Evolutionary conservation across 1,140 invertebrate genomes (phyloP).

Genomic region (Trachymyrmex septentrionalis): DNA sequence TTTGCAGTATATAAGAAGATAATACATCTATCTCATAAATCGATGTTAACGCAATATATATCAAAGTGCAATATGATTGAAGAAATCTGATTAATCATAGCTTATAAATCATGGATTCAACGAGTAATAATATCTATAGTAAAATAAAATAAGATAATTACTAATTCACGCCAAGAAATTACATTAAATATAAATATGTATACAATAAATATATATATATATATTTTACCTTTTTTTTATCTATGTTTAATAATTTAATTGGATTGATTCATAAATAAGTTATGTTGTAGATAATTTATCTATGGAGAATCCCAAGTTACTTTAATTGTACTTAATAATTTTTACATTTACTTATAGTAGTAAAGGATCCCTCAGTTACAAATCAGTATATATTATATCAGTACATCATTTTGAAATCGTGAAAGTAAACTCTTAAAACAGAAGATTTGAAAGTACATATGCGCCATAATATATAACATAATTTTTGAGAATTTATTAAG

Average conservation of each 20-base stretch:
- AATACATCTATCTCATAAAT: constrained; percentile 23
- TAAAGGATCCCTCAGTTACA: background rate
- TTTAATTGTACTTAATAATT: background rate
- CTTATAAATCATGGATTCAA: constrained; percentile 28
- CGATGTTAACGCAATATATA: background rate
- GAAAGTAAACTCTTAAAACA: background rate
- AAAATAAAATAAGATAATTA: constrained; percentile 43
- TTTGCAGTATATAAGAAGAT: constrained; percentile 32
- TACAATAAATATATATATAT: constrained; percentile 22
- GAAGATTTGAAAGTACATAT: background rate
- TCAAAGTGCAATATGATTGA: constrained; percentile 1
- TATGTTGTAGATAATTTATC: background rate
- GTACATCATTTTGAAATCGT: background rate
- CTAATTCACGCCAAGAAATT: constrained; percentile 44
- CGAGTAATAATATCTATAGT: constrained; percentile 3
- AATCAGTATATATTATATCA: background rate
- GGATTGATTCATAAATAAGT: constrained; percentile 9
- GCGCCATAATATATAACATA: background rate
- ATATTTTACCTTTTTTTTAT: background rate
- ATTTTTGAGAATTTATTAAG: background rate
- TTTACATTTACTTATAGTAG: background rate
- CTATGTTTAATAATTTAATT: background rate
- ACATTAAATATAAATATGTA: constrained; percentile 58
- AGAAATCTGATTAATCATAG: constrained; percentile 28
- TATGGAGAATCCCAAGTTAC: background rate